Conservation (phyloP, 2,888 invertebrate species). For the Sphaeridia pumilis region DNA sequence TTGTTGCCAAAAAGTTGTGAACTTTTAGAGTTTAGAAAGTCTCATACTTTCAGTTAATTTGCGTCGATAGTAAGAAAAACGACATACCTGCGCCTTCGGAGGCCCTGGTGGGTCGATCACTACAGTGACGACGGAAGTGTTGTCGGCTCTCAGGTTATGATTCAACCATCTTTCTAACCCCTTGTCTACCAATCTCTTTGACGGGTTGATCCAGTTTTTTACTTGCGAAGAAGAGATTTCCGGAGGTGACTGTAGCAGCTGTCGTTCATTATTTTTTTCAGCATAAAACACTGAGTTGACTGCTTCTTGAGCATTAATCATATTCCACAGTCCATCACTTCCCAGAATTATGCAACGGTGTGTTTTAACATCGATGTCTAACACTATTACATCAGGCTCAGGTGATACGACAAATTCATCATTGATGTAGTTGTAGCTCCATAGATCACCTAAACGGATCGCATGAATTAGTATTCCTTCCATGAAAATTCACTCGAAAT, state of each 20-base stretch:
- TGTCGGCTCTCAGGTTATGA: conserved; percentile 83
- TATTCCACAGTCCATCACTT: conserved; percentile 95
- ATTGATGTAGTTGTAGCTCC: conserved; percentile 87
- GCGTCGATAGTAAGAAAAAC: no score
- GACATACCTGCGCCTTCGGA: conserved; percentile 44
- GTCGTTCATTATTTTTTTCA: conserved; percentile 60
- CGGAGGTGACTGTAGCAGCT: conserved; percentile 24
- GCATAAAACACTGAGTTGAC: conserved; percentile 72
- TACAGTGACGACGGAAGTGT: conserved; percentile 84
- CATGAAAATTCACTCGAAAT: no score
- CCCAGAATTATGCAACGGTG: conserved; percentile 80
- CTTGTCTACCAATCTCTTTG: conserved; percentile 71
- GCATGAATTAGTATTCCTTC: no score
- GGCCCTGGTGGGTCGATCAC: conserved; percentile 83
- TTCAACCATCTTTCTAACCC: conserved; percentile 65
- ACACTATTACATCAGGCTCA: conserved; percentile 84
- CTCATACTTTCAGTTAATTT: no score
- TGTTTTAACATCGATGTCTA: conserved; percentile 63
- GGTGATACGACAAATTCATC: conserved; percentile 96
- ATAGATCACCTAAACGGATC: conserved; percentile 70
- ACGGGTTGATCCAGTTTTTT: conserved; percentile 71
- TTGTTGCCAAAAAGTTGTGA: no score
- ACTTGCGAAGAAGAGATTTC: conserved; percentile 27
- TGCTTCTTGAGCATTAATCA: conserved; percentile 71
- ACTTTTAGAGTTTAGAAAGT: no score